phyloP scores from a whole-genome alignment of 2,888 invertebrate species.

The Pachycephus smyrnensis region DNA sequence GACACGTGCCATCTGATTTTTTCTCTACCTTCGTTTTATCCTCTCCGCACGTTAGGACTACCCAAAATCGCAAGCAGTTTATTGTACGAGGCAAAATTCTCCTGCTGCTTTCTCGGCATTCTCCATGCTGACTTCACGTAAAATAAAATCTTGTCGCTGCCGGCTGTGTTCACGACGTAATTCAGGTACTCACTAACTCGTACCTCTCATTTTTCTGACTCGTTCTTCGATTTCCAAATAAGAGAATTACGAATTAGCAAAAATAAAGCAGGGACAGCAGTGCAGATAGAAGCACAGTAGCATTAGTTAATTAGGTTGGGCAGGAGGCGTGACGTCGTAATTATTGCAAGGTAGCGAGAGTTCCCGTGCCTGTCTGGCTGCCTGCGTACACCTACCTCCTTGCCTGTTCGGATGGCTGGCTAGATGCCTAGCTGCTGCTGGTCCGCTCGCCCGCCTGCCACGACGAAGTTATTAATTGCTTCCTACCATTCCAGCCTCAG shows the following conservation, averaged over 20 bases:
- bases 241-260: conserved; percentile 38
- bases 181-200: conserved; percentile 3
- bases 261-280: conserved; percentile 27
- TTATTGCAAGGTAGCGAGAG: conserved; percentile 60
- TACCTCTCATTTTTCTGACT: conserved; percentile 12
- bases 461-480: conserved; percentile 66
- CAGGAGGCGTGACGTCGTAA: conserved; percentile 65
- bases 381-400: conserved; percentile 25
- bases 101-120: conserved; percentile 12
- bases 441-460: conserved; percentile 50
- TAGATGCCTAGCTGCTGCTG: conserved; percentile 27
- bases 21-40: neutral
- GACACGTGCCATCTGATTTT: neutral
- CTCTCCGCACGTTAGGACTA: too few relatives aligned
- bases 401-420: conserved; percentile 26
- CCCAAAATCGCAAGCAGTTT: neutral
- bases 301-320: conserved; percentile 63
- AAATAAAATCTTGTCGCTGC: conserved; percentile 21
- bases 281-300: conserved; percentile 27
- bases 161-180: conserved; percentile 15
- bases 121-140: conserved; percentile 20
- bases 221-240: conserved; percentile 2
- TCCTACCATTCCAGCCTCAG: conserved; percentile 58
- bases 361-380: conserved; percentile 31
- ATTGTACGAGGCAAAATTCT: neutral